A percentile compares a stretch with the other conserved stretches of the same genome.
Conservation (phyloP, 2,888 invertebrate genomes). For the Agriopis aurantiaria region DNA sequence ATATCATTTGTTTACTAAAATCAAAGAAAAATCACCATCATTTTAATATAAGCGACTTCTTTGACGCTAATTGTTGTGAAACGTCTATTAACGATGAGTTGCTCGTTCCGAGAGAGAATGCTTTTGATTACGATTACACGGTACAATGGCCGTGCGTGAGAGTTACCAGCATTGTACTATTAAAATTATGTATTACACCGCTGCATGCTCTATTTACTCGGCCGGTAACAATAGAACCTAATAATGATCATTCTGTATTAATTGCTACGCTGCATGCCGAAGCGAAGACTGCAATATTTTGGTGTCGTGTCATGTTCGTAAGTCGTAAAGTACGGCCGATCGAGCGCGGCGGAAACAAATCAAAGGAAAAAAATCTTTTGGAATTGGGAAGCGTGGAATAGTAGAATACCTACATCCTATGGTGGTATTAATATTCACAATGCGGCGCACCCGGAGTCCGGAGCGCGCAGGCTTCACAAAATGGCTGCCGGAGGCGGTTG, state of each 20-base stretch:
- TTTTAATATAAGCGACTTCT: constrained; percentile 41
- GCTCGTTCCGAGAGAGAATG: constrained; percentile 72
- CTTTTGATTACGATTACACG: constrained; percentile 77
- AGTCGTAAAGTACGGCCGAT: constrained; percentile 67
- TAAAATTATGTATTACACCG: constrained; percentile 77
- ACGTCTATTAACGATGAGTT: constrained; percentile 66
- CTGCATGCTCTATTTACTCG: constrained; percentile 79
- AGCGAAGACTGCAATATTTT: constrained; percentile 60
- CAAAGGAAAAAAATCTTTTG: constrained; percentile 53
- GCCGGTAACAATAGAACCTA: constrained; percentile 80
- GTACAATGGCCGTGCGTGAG: constrained; percentile 79
- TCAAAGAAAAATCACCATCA: constrained; percentile 32
- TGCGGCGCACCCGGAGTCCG: constrained; percentile 70
- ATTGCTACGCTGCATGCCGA: constrained; percentile 71
- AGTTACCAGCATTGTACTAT: constrained; percentile 73
- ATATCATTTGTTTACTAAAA: constrained; percentile 41
- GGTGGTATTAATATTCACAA: constrained; percentile 78
- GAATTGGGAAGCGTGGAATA: constrained; percentile 57
- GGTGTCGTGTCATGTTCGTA: constrained; percentile 66
- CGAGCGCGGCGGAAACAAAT: constrained; percentile 67
- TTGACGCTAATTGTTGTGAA: constrained; percentile 68
- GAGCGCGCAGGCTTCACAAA: constrained; percentile 79
- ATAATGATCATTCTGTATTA: constrained; percentile 79
- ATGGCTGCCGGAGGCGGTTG: constrained; percentile 81
- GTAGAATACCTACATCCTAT: constrained; percentile 61